A percentile compares a stretch with the other conserved stretches of the same genome.
Evolutionary conservation across 2,888 invertebrate species (phyloP).

Genomic region (Lacanobia wlatinum): DNA sequence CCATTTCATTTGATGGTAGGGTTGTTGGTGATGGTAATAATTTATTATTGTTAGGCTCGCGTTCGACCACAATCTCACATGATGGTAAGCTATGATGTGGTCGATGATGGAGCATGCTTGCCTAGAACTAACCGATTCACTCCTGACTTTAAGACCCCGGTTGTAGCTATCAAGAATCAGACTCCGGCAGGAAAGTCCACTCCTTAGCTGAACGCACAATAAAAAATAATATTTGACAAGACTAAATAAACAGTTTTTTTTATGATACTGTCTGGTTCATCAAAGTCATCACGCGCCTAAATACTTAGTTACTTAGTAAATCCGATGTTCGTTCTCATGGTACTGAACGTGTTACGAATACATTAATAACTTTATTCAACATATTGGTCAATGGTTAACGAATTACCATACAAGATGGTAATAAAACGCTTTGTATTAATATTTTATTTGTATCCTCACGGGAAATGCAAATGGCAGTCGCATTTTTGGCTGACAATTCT

Average conservation of each 20-base stretch:
- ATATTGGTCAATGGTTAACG: constrained; percentile 50
- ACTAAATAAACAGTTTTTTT: not conserved
- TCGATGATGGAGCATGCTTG: no score
- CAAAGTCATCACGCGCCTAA: constrained; percentile 6
- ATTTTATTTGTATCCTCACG: constrained; percentile 37
- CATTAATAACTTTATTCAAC: constrained; percentile 26
- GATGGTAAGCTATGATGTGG: no score
- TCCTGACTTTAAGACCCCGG: no score
- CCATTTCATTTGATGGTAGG: not conserved
- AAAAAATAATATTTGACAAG: no score
- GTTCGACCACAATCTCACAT: no score
- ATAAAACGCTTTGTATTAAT: constrained; percentile 46
- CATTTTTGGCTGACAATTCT: constrained; percentile 31
- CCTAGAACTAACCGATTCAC: no score
- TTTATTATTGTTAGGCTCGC: no score
- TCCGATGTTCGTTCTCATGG: constrained; percentile 36
- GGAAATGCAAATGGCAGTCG: constrained; percentile 43
- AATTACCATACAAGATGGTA: constrained; percentile 46
- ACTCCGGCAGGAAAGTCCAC: no score
- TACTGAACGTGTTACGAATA: constrained; percentile 37
- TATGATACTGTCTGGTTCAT: constrained; percentile 6
- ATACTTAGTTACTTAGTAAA: constrained; percentile 19
- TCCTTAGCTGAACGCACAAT: not conserved
- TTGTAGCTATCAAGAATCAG: no score
- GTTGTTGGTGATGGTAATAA: no score